These are phyloP conservation scores for Zaprionus ghesquierei DNA, from an alignment of 1,140 invertebrate genomes.

Conservation along the genomic window DNA sequence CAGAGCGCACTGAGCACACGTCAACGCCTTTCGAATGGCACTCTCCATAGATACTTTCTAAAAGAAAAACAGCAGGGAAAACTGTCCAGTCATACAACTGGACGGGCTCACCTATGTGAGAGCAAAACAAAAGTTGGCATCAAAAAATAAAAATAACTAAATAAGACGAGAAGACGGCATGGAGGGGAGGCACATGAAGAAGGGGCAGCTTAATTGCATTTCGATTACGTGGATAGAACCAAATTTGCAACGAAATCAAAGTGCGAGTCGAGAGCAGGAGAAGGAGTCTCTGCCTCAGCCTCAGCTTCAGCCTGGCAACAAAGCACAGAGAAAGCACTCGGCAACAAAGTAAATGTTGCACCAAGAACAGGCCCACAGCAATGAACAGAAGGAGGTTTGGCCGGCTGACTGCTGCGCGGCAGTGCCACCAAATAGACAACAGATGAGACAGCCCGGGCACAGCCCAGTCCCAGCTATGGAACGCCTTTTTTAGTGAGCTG, in stretches of 20 bases:
- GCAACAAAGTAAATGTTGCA: constrained; percentile 72
- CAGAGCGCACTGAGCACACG: constrained; percentile 35
- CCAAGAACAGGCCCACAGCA: constrained; percentile 70
- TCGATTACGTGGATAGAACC: constrained; percentile 69
- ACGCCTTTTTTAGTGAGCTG: constrained; percentile 57
- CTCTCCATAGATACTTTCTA: constrained; percentile 58
- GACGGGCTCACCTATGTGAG: constrained; percentile 41
- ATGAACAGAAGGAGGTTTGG: constrained; percentile 39
- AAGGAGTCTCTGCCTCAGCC: neutral
- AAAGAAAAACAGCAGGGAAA: constrained; percentile 40
- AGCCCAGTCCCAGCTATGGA: constrained; percentile 43
- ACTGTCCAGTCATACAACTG: constrained; percentile 70
- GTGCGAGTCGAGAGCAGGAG: constrained; percentile 15
- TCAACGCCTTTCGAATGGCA: constrained; percentile 78
- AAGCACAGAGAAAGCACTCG: constrained; percentile 53
- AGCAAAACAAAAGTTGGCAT: constrained; percentile 32
- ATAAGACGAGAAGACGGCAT: neutral
- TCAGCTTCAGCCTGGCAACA: constrained; percentile 41
- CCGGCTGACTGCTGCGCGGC: constrained; percentile 7
- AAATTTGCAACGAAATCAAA: constrained; percentile 61
- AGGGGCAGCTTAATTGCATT: constrained; percentile 74
- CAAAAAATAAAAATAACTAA: constrained; percentile 5
- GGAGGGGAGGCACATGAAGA: neutral
- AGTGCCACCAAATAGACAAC: constrained; percentile 71
- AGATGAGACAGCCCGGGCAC: constrained; percentile 65